Percentiles rank a stretch among this genome's conserved stretches.
phyloP scores from a whole-genome alignment of 2,888 invertebrate species.

The Sisyra terminalis region DNA sequence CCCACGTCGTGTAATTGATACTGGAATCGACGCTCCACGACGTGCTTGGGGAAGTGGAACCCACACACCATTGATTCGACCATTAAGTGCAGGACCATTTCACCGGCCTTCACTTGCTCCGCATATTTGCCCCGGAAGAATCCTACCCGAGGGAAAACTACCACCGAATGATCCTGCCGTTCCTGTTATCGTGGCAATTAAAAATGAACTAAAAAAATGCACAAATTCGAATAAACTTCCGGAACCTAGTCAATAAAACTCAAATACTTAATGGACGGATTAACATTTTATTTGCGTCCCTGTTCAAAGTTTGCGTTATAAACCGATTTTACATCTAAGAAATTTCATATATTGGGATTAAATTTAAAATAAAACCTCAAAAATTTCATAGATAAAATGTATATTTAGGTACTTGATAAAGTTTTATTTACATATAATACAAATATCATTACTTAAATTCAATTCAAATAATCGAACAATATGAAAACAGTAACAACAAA shows the following conservation, averaged over 20 bases:
- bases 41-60: conserved; percentile 34
- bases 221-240: background rate
- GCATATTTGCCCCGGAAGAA: conserved; percentile 31
- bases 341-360: too few species aligned
- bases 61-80: conserved; percentile 35
- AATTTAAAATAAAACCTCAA: background rate
- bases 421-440: conserved; percentile 7
- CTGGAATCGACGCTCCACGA: conserved; percentile 25
- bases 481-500: conserved; percentile 8
- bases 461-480: conserved; percentile 4
- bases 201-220: conserved; percentile 40
- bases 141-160: conserved; percentile 40
- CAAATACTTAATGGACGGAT: too few species aligned
- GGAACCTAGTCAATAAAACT: too few species aligned
- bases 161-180: conserved; percentile 54
- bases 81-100: conserved; percentile 47
- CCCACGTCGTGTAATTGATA: conserved; percentile 16
- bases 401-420: conserved; percentile 7
- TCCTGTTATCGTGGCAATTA: conserved; percentile 71
- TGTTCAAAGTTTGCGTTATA: too few species aligned
- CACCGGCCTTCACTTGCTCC: conserved; percentile 33
- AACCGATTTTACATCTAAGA: too few species aligned
- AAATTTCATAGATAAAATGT: conserved; percentile 6
- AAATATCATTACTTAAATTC: conserved; percentile 5
- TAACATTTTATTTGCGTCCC: too few species aligned